These are phyloP conservation scores for Bombus affinis DNA, from an alignment of 1,140 invertebrate species.

Conservation along the genomic window DNA sequence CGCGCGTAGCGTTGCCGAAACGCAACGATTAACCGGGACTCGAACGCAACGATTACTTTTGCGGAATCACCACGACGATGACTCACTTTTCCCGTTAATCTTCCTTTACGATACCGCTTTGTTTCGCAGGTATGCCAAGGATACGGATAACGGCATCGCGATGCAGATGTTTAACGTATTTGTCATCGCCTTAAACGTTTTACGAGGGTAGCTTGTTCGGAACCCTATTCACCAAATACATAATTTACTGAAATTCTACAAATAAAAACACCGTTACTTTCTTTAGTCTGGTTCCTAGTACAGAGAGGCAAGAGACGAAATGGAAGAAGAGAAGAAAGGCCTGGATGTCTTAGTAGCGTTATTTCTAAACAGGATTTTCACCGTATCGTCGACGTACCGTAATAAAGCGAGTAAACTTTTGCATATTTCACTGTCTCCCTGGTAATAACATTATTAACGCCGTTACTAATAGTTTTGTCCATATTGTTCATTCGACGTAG, in stretches of 20 bases:
- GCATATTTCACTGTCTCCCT: rapidly evolving
- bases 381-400: rapidly evolving
- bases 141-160: rapidly evolving
- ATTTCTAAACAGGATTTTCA: too few relatives aligned
- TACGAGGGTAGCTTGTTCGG: too few relatives aligned
- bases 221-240: rapidly evolving
- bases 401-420: too few relatives aligned
- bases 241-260: rapidly evolving
- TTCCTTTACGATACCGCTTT: rapidly evolving
- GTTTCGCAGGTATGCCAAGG: rapidly evolving
- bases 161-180: rapidly evolving
- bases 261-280: rapidly evolving
- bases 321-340: rapidly evolving
- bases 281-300: rapidly evolving
- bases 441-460: rapidly evolving
- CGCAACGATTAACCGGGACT: too few relatives aligned
- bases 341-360: rapidly evolving
- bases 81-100: too few relatives aligned
- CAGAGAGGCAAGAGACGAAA: rapidly evolving
- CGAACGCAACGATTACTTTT: too few relatives aligned
- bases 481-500: rapidly evolving
- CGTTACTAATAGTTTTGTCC: rapidly evolving
- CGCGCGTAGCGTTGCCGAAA: too few relatives aligned
- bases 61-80: rapidly evolving
- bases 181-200: rapidly evolving